phyloP scores from a whole-genome alignment of 2,888 invertebrate genomes.

The Ichneumon xanthorius region DNA sequence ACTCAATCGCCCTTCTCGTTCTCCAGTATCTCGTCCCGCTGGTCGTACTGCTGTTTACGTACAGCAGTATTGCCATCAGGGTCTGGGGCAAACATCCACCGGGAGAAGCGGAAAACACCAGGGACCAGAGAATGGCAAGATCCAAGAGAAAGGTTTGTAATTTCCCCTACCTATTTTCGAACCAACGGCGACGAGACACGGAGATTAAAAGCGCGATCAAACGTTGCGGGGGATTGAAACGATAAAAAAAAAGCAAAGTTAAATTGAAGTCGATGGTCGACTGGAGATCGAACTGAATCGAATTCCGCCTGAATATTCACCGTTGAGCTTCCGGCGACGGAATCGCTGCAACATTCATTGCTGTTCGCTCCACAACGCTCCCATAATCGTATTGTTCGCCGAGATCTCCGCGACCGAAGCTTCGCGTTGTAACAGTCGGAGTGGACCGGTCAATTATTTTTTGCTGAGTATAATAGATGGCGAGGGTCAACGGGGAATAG shows the following conservation, averaged over 20 bases:
- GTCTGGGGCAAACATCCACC: constrained; percentile 96
- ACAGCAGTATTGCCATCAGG: constrained; percentile 93
- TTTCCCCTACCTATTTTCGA: neutral
- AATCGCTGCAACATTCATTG: constrained; percentile 7
- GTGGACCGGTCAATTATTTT: neutral
- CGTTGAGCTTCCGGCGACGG: neutral
- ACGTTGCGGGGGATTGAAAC: neutral
- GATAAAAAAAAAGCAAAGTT: neutral
- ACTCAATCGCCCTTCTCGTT: constrained; percentile 91
- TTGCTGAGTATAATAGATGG: neutral
- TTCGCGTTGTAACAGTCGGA: neutral
- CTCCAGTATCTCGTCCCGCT: constrained; percentile 95
- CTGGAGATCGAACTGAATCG: neutral
- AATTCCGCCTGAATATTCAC: neutral
- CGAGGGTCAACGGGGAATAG: neutral
- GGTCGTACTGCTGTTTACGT: constrained; percentile 92
- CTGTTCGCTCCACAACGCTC: neutral
- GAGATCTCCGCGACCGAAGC: neutral
- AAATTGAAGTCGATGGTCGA: neutral
- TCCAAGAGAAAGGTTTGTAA: constrained; percentile 93
- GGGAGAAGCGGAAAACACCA: constrained; percentile 93
- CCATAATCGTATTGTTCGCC: neutral
- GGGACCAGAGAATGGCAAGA: constrained; percentile 93
- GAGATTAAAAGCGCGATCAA: neutral
- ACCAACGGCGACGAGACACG: neutral